Evolutionary conservation across 2,888 invertebrate genomes (phyloP), one percentile per base, ranked within the genome.

Genomic region (Ditylenchus weischeri): DNA sequence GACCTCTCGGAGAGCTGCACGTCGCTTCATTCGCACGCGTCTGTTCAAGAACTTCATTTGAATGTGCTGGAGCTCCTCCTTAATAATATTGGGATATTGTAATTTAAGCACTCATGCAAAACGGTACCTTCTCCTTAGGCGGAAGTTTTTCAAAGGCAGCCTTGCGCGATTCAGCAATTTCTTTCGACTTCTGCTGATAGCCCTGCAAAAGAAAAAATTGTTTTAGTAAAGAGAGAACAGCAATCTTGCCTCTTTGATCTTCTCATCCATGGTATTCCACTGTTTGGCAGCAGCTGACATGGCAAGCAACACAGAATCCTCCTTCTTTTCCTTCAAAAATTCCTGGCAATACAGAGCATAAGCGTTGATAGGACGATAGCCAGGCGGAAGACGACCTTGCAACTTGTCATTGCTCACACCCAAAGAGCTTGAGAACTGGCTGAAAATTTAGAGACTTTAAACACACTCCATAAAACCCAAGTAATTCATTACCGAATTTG

Each of bases 341-440:
- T 62, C 62, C n/a, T 62, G 50, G 4, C 47, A 13, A 59, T 59
- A 62, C 13, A 62, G 0, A 4, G 62, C 60, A n/a, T 49, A 62
- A 5, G 62, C 51, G 47, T 13, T 62, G 8, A 48, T 15, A 5
- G 62, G 19, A 62, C 23, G 43, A 29, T 58, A 62, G 10, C 62
- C 62, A 15, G 49, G 62, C 21, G 62, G 62, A 58, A 62, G 62
- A 5, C 62, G 62, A 62, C 23, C 13, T 3, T 7, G 19, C 19
- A 21, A 18, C n/a, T 38, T 61, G 38, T n/a, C 61, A 43, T 43
- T 43, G 11, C 11, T 10, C 43, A 43, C 43, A 43, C 43, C 15
- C 43, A 43, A 3, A 43, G 43, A 6, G 43, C 43, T 43, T 10
- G 43, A 43, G 43, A 43, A 8, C 15, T 43, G 43, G 2, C 43